Evolutionary conservation across 2,888 invertebrate genomes (phyloP).

Genomic region (Anticlea derivata): DNA sequence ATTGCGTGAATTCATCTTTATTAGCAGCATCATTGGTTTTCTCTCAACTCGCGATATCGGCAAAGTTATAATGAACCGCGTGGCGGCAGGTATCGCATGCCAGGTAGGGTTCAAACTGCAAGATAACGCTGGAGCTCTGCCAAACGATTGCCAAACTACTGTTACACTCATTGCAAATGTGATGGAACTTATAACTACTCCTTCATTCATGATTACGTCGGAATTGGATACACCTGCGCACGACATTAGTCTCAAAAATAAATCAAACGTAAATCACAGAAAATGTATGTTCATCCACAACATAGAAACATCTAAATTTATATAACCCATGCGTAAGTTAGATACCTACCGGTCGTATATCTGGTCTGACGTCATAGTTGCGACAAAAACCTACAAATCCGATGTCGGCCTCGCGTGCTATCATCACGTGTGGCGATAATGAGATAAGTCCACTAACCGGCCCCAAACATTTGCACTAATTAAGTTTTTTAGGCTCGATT

Average conservation of each 20-base stretch:
- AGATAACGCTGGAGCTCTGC: slow-evolving; percentile 18
- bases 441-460: slow-evolving; percentile 9
- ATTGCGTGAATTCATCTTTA: no score
- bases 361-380: slow-evolving; percentile 17
- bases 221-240: neutral
- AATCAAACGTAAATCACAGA: neutral
- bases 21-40: neutral
- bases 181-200: slow-evolving; percentile 13
- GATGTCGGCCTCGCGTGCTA: slow-evolving; percentile 21
- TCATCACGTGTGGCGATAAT: slow-evolving; percentile 21
- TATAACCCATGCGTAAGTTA: slow-evolving; percentile 14
- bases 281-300: neutral
- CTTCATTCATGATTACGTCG: slow-evolving; percentile 14
- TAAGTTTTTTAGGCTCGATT: no score
- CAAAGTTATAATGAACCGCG: slow-evolving; percentile 13
- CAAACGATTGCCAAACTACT: slow-evolving; percentile 14
- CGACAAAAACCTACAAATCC: slow-evolving; percentile 22
- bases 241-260: neutral
- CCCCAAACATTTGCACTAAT: no score
- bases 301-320: slow-evolving; percentile 7
- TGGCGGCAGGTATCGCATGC: slow-evolving; percentile 8
- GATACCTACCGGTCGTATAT: neutral
- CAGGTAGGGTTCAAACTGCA: slow-evolving; percentile 20
- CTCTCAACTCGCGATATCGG: slow-evolving; percentile 5
- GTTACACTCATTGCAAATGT: slow-evolving; percentile 7